phyloP scores from a whole-genome alignment of 2,113 vertebrate genomes.

The Cyanoderma ruficeps region DNA sequence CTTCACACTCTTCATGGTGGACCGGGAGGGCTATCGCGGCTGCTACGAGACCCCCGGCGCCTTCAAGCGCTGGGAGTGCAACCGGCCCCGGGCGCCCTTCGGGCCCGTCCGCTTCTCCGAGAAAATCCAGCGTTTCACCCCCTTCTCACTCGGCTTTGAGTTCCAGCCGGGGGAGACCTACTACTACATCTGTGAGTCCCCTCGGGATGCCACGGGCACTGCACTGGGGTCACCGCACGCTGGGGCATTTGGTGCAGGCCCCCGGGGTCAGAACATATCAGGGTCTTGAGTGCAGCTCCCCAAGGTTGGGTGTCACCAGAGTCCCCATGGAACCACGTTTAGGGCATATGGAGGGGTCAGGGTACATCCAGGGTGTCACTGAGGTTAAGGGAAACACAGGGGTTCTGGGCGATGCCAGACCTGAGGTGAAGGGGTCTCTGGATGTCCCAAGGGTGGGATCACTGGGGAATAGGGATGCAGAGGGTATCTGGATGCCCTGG shows the following conservation, averaged over 20 bases:
- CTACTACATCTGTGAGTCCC: slow-evolving; percentile 80
- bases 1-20: slow-evolving; percentile 77
- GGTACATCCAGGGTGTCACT: not conserved
- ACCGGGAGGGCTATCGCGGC: slow-evolving; percentile 65
- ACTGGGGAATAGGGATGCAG: too few species aligned
- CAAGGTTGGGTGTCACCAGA: not conserved
- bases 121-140: slow-evolving; percentile 81
- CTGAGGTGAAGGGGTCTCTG: not conserved
- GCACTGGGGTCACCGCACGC: rapidly evolving
- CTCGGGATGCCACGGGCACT: not conserved
- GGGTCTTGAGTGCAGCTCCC: not conserved
- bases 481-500: too few species aligned
- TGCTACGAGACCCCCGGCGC: slow-evolving; percentile 57
- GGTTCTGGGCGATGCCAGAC: not conserved
- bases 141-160: slow-evolving; percentile 78
- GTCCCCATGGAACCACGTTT: not conserved
- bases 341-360: rapidly evolving
- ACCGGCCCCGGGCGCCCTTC: slow-evolving; percentile 67
- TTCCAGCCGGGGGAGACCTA: slow-evolving; percentile 78
- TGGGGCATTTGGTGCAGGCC: not conserved
- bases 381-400: too few species aligned
- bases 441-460: not conserved
- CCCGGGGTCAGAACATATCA: not conserved
- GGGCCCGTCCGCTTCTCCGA: slow-evolving; percentile 76
- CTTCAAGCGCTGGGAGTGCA: slow-evolving; percentile 79